Base-by-base conservation (phyloP, 1,140 invertebrate species). In the Anadara kagoshimensis region DNA sequence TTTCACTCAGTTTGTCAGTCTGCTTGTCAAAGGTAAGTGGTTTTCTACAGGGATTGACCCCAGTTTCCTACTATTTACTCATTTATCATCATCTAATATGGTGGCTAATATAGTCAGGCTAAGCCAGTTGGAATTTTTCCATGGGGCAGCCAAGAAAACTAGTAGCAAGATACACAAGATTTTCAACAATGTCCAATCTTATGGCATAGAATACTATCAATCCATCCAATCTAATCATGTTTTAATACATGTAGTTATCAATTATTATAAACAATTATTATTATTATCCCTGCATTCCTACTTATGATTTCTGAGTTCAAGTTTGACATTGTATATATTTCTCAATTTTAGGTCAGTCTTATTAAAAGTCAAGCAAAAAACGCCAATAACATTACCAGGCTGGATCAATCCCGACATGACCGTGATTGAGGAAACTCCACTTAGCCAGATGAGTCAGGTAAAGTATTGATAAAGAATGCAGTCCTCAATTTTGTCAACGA, bases 361-460 rank as follows among this genome's bases (percentile, higher is more conserved):
- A 22, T 26, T 41, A 11, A 86, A 80, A 67, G 75, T 86, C 45
- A 85, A 80, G 53, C 81, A 83, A 29, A 87, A 84, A 59, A 74
- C 73, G 0, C 41, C 62, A 8, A 78, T 87, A 36, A 41, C 76
- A 44, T 65, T 87, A 43, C 86, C 86, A 12, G 84, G 85, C 5
- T 86, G 82, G 82, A 62, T 76, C 2, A 29, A 53, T n/a, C 53
- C 70, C 4, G 69, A 78, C 18, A 66, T 69, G 0, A n/a, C 69
- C 44, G 77, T 86, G 0, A 78, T 87, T 18, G 83, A 81, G 20
- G 86, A 87, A 57, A 86, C 86, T 12, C 86, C 86, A 22, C 56
- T 82, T 36, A 86, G 83, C 75, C 84, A 87, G 75, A 76, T 82
- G 73, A 86, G 78, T 56, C 83, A 86, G 82, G 79, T 82, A 53